Conservation (phyloP, 2,888 invertebrate species). For the Nasonia oneida region DNA sequence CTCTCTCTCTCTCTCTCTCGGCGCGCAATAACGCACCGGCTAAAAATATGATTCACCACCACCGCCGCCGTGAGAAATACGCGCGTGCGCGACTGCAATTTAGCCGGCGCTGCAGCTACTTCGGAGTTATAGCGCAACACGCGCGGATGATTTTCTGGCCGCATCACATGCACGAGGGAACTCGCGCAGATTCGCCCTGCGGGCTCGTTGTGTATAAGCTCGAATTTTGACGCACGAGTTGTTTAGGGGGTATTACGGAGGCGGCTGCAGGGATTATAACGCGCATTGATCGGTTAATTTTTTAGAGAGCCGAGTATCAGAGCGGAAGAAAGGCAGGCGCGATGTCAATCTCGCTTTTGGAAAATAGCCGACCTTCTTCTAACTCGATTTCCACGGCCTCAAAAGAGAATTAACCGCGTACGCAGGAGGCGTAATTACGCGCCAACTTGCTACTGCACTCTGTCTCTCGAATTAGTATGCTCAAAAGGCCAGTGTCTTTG, state of each 20-base stretch:
- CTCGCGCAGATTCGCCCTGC: not conserved
- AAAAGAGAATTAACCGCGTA: not conserved
- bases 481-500: not conserved
- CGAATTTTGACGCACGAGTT: not conserved
- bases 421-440: not conserved
- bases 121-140: not conserved
- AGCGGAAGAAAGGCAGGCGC: not conserved
- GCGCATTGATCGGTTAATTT: no score
- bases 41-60: slow-evolving; percentile 7
- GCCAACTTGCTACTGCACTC: not conserved
- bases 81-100: slow-evolving; percentile 12
- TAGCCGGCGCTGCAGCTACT: not conserved
- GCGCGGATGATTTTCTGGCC: slow-evolving; percentile 31
- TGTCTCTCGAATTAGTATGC: not conserved
- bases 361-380: not conserved
- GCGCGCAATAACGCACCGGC: no score
- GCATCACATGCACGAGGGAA: not conserved
- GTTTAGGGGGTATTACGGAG: not conserved
- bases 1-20: not conserved
- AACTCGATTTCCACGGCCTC: slow-evolving; percentile 2
- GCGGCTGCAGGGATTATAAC: no score
- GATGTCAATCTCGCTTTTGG: not conserved
- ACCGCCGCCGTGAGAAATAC: slow-evolving; percentile 42
- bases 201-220: no score
- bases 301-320: not conserved